Percentiles rank a stretch among this genome's conserved stretches.
phyloP scores from a whole-genome alignment of 2,888 invertebrate genomes.

The Calameuta idolon region DNA sequence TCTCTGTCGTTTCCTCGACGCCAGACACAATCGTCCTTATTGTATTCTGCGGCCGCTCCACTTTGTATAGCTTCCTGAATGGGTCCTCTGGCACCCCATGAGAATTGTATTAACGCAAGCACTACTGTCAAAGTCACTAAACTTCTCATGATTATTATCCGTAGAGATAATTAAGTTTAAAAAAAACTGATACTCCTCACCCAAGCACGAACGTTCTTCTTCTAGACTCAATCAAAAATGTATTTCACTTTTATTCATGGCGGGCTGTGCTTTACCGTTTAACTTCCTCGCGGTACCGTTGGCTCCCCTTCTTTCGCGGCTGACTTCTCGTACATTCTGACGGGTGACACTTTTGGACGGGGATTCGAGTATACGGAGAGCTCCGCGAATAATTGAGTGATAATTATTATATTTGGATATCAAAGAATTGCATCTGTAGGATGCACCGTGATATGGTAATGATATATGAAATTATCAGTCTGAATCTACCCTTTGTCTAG shows the following conservation, averaged over 20 bases:
- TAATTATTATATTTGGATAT: not conserved
- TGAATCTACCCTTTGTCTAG: not conserved
- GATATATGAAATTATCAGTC: not conserved
- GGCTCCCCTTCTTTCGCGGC: not conserved
- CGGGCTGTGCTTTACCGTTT: not conserved
- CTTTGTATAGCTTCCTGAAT: slow-evolving; percentile 62
- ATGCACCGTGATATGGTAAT: not conserved
- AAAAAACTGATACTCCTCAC: not conserved
- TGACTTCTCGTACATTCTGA: not conserved
- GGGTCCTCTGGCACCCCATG: slow-evolving; percentile 43
- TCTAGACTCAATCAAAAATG: not conserved
- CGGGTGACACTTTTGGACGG: not conserved
- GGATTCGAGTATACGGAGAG: not conserved
- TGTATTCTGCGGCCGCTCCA: slow-evolving; percentile 69
- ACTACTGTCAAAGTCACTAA: not conserved
- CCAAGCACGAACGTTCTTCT: not conserved
- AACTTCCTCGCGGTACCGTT: not conserved
- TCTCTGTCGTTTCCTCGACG: slow-evolving; percentile 74
- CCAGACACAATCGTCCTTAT: slow-evolving; percentile 79
- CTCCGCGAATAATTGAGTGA: not conserved
- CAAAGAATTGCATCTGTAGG: not conserved
- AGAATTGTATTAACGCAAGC: not conserved
- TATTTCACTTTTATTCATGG: slow-evolving; percentile 10
- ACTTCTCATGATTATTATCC: not conserved
- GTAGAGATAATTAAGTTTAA: not conserved